Evolutionary conservation across 1,140 invertebrate genomes (phyloP), one percentile per base, ranked within the genome.

Genomic region (Aphelinus atriplicis): DNA sequence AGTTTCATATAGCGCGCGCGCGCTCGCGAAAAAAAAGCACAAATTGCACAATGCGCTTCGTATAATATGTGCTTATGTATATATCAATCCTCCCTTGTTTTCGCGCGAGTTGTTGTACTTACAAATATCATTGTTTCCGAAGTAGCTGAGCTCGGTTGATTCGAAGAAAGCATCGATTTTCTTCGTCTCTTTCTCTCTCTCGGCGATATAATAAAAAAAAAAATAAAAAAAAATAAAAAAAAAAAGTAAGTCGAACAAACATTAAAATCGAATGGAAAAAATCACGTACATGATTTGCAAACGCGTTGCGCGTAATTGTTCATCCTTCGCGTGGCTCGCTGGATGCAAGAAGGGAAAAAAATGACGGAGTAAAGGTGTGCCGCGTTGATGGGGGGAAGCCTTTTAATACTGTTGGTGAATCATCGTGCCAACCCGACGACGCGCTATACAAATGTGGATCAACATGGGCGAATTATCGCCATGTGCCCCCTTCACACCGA

Each of bases 361-460:
- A 26, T 26, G 26, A 26, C 26, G 26, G 26, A 26, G 26, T 26
- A 26, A 26, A 26, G 26, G 26, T 26, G 26, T 26, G 26, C 26
- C 26, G 26, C 26, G 26, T 26, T 26, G 26, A 61, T 45, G 67
- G 67, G 58, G 57, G 56, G 51, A 66, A 66, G 2, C 42, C 83
- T 84, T 82, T 80, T 84, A 85, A 85, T 84, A 84, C 79, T 84
- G 84, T 79, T 84, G 75, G 78, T 82, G 78, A 71, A 79, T 75
- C 78, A 80, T 79, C 46, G 47, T 67, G n/a, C 67, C 64, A 50
- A 73, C 56, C 48, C 63, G 56, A 73, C n/a, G 10, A 45, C 58
- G 45, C 4, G 50, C 42, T 26, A 26, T 26, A 26, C 26, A 26
- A 26, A 1, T 51, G 57, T 62, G 3, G n/a, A 51, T 9, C 7